These are phyloP conservation scores for Heliconius charithonia DNA, from an alignment of 2,888 invertebrate species.

Conservation along the genomic window DNA sequence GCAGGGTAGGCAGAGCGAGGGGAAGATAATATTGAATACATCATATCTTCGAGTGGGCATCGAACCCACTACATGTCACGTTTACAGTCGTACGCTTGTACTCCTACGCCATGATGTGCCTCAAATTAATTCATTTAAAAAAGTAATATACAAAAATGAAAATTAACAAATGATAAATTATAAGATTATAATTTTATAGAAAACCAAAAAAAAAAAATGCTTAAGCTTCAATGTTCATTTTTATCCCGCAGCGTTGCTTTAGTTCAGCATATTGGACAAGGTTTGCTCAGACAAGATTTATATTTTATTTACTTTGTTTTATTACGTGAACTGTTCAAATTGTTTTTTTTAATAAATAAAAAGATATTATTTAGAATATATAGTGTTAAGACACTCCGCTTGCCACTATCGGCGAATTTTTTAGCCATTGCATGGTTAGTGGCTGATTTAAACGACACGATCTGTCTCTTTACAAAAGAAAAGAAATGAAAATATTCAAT, in stretches of 20 bases:
- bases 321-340: background rate
- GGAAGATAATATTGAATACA: too few species aligned
- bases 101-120: background rate
- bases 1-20: too few species aligned
- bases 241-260: background rate
- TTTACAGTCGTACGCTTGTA: background rate
- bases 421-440: too few species aligned
- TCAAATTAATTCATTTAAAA: background rate
- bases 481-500: too few species aligned
- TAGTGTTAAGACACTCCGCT: too few species aligned
- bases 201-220: background rate
- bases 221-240: background rate
- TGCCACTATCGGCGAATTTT: too few species aligned
- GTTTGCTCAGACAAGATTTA: background rate
- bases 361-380: too few species aligned
- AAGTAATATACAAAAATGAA: background rate
- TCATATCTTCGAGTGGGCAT: too few species aligned
- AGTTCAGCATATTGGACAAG: background rate
- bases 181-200: background rate
- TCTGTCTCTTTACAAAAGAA: too few species aligned
- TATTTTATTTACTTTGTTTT: background rate
- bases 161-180: background rate
- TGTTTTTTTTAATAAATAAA: background rate
- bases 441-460: too few species aligned
- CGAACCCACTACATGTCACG: too few species aligned